Evolutionary conservation across 2,888 invertebrate species (phyloP), one percentile per base, ranked within the genome.

Genomic region (Eurois occulta): DNA sequence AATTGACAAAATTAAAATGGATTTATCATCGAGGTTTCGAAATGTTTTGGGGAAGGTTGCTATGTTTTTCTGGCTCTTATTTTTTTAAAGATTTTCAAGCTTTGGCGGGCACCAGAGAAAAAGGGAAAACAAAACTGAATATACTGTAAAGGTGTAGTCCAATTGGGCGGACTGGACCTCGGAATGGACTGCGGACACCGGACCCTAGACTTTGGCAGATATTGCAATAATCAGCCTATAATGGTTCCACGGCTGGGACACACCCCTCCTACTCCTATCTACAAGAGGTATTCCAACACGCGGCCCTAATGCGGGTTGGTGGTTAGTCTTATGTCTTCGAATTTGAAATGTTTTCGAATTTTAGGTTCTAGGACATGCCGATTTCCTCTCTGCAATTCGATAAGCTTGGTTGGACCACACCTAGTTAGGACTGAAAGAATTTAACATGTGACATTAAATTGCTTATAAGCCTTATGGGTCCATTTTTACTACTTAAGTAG

Each of bases 1-100:
- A 75, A 75, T 66, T 43, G 66, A 58, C 32, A 65, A 72, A 77
- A 68, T 86, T 55, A 62, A 77, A 65, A 65, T 62, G 16, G 38
- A n/a, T 21, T 46, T n/a, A 32, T 46, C 73, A 32, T 81, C 21
- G n/a, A 60, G 1, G n/a, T 74, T 60, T 81, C n/a, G n/a, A n/a
- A 48, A 46, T 58, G 48, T 18, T 82, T 35, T 18, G 21, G 16
- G n/a, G 74, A 28, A 81, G 75, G 41, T 8, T 38, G 21, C 7
- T 35, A n/a, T 7, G 2, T 11, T 52, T 76, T 55, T 35, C 1
- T 58, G 35, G 4, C 18, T 21, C 1, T 28, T 28, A n/a, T 65
- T 24, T 28, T 75, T 65, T 13, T 13, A 41, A 41, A 1, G 16
- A 24, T 24, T 24, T 32, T 28, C 0, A 46, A 13, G 32, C 18